Evolutionary conservation across 2,113 vertebrate species (phyloP), one percentile per base, ranked within the genome.

Genomic region (Columba livia): DNA sequence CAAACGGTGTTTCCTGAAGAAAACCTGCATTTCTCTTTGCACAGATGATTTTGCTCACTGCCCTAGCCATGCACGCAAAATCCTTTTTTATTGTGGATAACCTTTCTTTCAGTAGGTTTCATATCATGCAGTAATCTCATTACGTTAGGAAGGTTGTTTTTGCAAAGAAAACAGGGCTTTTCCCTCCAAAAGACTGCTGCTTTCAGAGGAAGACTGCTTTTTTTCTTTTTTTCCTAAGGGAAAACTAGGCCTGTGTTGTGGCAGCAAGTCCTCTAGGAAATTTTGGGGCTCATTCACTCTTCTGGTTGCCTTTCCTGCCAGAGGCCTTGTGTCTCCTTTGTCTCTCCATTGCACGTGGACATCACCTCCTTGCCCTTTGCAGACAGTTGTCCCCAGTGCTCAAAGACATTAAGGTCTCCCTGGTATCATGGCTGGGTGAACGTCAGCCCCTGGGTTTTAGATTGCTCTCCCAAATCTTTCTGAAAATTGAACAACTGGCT

Each of bases 401-500:
- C 48, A 57, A 9, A 32, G 61, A 36, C 31, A 34, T 2, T 31
- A 48, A 74, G 34, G 15, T 54, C 21, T 71, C 42, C 64, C 25
- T 57, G 21, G 34, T 42, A 18, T 12, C 9, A 6, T 23, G 42
- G 61, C 34, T 47, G 77, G 15, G 79, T 51, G 44, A 88, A 50
- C 8, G 17, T 94, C 69, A 88, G 3, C 21, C n/a, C 15, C 15
- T 10, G 9, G 32, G 13, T 31, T 78, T 95, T 66, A 92, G 65
- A 78, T 54, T 6, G 36, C 54, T 74, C 67, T 94, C 40, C 67
- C 72, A 92, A 94, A 81, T 71, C 83, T 93, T 94, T 88, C 83
- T 91, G 74, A 96, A 94, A 96, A 90, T 72, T 74, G 67, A 95
- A 88, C 71, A 93, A 94, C 47, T 94, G 60, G 72, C 80, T 96